These are phyloP conservation scores for Chrosomus eos DNA, from an alignment of 2,797 vertebrate genomes.

Conservation along the genomic window DNA sequence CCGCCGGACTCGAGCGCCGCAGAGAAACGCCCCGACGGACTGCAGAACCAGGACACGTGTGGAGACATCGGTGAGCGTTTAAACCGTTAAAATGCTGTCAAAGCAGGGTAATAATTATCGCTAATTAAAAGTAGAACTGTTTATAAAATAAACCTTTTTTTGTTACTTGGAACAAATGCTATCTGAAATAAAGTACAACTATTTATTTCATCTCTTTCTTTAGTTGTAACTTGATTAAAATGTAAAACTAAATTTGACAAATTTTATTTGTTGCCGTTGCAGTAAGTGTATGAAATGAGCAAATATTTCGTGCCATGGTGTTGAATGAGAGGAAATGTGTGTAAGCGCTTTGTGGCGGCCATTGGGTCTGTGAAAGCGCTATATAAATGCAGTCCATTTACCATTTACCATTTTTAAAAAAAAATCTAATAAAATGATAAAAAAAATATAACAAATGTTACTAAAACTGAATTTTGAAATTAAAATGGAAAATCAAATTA, in stretches of 20 bases:
- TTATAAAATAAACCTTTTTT: no score
- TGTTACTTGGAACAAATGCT: background rate
- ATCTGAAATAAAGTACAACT: background rate
- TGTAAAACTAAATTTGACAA: background rate
- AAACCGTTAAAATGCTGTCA: background rate
- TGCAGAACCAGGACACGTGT: slow-evolving; percentile 71
- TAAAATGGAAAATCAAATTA: background rate
- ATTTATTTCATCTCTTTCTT: background rate
- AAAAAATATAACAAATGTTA: background rate
- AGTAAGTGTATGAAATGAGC: no score
- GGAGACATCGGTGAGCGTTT: slow-evolving; percentile 78
- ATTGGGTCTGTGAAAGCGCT: no score
- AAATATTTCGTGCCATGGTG: no score
- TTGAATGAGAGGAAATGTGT: no score
- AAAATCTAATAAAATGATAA: background rate
- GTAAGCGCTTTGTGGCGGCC: no score
- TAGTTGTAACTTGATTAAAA: no score
- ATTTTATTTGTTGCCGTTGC: no score
- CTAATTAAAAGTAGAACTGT: background rate
- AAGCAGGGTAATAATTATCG: no score
- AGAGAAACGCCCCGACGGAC: slow-evolving; percentile 61
- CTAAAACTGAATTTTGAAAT: background rate
- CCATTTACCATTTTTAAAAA: no score
- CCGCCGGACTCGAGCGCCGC: slow-evolving; percentile 28
- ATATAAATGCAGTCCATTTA: no score